Evolutionary conservation across 2,888 invertebrate species (phyloP).

Genomic region (Stenodera caucasica): DNA sequence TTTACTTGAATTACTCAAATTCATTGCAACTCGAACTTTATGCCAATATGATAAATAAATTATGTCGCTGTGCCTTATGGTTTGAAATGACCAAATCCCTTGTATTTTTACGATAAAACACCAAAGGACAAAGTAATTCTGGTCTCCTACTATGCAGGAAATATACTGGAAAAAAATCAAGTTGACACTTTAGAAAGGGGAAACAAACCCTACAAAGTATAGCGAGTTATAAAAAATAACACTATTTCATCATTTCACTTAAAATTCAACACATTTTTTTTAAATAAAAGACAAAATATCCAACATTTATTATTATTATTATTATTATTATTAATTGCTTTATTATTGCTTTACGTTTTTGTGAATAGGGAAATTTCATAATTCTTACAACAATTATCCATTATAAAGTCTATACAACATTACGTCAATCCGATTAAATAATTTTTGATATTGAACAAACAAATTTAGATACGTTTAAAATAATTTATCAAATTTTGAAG

Average conservation of each 20-base stretch:
- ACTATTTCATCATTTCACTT: not conserved
- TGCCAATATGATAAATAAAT: constrained; percentile 3
- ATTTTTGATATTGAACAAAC: too few relatives aligned
- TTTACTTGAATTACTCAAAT: not conserved
- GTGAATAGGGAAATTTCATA: too few relatives aligned
- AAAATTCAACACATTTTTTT: not conserved
- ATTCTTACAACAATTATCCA: too few relatives aligned
- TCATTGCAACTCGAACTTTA: not conserved
- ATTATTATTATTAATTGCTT: too few relatives aligned
- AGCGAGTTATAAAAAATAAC: not conserved
- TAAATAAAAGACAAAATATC: too few relatives aligned
- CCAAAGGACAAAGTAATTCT: too few relatives aligned
- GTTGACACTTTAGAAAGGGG: not conserved
- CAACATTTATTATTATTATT: too few relatives aligned
- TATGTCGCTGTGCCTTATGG: not conserved
- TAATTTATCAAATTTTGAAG: too few relatives aligned
- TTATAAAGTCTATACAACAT: too few relatives aligned
- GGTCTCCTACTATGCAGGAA: not conserved
- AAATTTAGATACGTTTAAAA: too few relatives aligned
- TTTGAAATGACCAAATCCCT: not conserved
- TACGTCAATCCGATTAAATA: not conserved
- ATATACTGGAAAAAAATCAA: not conserved
- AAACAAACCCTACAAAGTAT: not conserved
- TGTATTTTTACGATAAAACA: too few relatives aligned
- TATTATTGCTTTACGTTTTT: too few relatives aligned